These are phyloP conservation scores for Stratiolaelaps scimitus DNA, from an alignment of 1,140 invertebrate genomes.

Conservation along the genomic window DNA sequence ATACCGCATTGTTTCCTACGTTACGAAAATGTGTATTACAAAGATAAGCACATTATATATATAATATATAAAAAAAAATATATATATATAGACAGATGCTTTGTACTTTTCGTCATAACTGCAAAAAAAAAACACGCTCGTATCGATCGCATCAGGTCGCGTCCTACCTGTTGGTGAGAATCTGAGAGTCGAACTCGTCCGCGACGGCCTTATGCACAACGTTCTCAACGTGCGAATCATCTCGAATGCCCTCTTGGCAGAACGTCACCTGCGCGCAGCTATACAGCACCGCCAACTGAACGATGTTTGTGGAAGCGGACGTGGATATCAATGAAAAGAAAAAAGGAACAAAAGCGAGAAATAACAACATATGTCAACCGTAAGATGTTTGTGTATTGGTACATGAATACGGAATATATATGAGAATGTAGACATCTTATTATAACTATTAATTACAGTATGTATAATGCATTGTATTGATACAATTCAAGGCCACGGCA, in stretches of 20 bases:
- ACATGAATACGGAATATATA: background rate
- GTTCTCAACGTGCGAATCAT: conserved; percentile 35
- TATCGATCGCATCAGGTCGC: conserved; percentile 35
- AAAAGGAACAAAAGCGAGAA: background rate
- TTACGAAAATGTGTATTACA: no score
- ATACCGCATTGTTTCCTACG: no score
- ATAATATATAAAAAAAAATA: background rate
- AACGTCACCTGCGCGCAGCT: background rate
- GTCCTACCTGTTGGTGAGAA: conserved; percentile 37
- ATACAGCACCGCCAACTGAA: background rate
- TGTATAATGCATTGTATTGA: background rate
- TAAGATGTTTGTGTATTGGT: background rate
- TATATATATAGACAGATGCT: background rate
- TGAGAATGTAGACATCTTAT: background rate
- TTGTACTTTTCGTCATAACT: background rate
- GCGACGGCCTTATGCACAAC: conserved; percentile 37
- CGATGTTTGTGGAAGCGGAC: background rate
- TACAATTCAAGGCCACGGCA: background rate
- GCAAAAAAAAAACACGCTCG: conserved; percentile 29
- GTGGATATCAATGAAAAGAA: background rate
- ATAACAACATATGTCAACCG: background rate
- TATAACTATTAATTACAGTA: no score
- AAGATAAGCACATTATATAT: no score
- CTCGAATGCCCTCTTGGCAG: conserved; percentile 33
- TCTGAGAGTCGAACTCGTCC: conserved; percentile 38